Evolutionary conservation across 2,888 invertebrate genomes (phyloP).

Genomic region (Eulithis testata): DNA sequence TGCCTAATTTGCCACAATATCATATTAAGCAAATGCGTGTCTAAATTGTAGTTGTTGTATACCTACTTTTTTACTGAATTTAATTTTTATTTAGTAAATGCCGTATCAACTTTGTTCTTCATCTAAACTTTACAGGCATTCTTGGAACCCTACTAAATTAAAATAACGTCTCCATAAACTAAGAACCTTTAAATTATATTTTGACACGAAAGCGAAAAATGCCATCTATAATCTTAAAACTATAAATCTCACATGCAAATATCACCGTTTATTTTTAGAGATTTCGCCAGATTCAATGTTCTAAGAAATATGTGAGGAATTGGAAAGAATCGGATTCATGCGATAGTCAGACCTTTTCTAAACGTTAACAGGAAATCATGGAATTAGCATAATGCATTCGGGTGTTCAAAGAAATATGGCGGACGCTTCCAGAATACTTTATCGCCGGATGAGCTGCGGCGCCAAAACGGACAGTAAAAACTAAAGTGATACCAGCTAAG

Average conservation of each 20-base stretch:
- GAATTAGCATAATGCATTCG: constrained; percentile 77
- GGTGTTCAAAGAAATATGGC: constrained; percentile 67
- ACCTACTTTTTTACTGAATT: too few relatives aligned
- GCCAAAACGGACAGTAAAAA: constrained; percentile 57
- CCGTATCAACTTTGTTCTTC: constrained; percentile 1
- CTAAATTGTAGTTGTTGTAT: too few relatives aligned
- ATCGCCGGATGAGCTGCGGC: constrained; percentile 51
- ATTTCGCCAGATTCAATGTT: constrained; percentile 50
- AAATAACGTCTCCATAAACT: constrained; percentile 68
- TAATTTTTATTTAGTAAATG: too few relatives aligned
- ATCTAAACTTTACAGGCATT: constrained; percentile 52
- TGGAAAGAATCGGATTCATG: constrained; percentile 63
- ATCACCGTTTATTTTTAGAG: constrained; percentile 51
- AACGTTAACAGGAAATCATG: constrained; percentile 71
- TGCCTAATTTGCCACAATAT: too few relatives aligned
- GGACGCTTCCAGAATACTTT: constrained; percentile 62
- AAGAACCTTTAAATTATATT: constrained; percentile 72
- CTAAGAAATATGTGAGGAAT: constrained; percentile 60
- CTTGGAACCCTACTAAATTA: constrained; percentile 68
- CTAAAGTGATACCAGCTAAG: constrained; percentile 36
- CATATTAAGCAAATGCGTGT: too few relatives aligned
- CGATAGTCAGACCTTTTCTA: constrained; percentile 53
- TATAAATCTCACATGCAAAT: constrained; percentile 78
- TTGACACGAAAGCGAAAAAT: constrained; percentile 68
- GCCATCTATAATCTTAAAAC: constrained; percentile 58